A percentile compares a stretch with the other conserved stretches of the same genome.
Evolutionary conservation across 2,888 invertebrate species (phyloP).

Genomic region (Dasypolia templi): DNA sequence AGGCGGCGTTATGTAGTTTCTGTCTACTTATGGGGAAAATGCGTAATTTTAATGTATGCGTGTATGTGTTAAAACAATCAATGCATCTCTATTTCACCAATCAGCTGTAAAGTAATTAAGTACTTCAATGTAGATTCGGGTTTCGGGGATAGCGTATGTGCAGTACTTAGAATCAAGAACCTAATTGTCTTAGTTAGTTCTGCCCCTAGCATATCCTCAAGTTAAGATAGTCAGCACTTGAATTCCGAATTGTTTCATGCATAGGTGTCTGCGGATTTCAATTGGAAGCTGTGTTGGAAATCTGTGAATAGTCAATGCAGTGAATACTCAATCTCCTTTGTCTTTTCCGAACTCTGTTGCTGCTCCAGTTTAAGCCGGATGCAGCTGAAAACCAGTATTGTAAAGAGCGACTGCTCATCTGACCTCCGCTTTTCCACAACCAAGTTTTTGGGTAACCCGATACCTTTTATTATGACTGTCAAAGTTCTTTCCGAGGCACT

Average conservation of each 20-base stretch:
- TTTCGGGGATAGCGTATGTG: constrained; percentile 2
- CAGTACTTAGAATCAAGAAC: constrained; percentile 20
- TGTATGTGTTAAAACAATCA: not conserved
- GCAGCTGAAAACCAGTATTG: not conserved
- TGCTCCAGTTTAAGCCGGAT: not conserved
- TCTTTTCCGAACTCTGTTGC: not conserved
- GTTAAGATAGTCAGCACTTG: constrained; percentile 39
- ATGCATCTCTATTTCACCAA: not conserved
- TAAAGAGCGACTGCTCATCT: too few relatives aligned
- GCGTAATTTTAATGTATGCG: too few relatives aligned
- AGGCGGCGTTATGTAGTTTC: too few relatives aligned
- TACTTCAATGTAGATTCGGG: constrained; percentile 10
- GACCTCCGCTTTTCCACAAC: not conserved
- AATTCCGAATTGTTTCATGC: constrained; percentile 17
- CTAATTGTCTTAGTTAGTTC: constrained; percentile 53
- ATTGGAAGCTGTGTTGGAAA: constrained; percentile 9
- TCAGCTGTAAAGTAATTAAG: constrained; percentile 2
- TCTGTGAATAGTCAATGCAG: constrained; percentile 1
- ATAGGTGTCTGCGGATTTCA: constrained; percentile 25
- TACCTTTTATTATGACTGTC: too few relatives aligned
- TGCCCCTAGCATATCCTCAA: constrained; percentile 34
- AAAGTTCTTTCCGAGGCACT: too few relatives aligned
- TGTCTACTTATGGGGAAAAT: too few relatives aligned
- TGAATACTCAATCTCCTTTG: not conserved
- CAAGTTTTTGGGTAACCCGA: not conserved